Evolutionary conservation across 2,888 invertebrate genomes (phyloP), one percentile per base, ranked within the genome.

Genomic region (Drosophila gaucha): DNA sequence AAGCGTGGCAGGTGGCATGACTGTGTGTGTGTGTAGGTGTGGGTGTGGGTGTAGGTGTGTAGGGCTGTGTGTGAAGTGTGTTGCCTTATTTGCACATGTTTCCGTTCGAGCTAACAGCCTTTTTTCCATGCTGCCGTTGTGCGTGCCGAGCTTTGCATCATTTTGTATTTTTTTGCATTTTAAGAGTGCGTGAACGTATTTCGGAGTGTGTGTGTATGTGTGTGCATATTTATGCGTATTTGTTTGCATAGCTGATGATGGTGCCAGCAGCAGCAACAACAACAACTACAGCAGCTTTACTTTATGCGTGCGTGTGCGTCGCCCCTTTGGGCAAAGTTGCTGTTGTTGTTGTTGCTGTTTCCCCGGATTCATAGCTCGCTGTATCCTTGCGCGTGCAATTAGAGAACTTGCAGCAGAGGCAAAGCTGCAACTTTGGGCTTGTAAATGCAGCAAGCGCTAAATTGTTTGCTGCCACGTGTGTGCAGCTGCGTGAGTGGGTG

Each of bases 161-260:
- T 41, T 38, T 52, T 50, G 51, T 55, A n/a, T n/a, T n/a, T 58
- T 44, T 62, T 54, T 78, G 73, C 84, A 76, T 66, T 67, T 64
- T 78, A 63, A 41, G 65, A 65, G 65, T 77, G 82, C 75, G 71
- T 80, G 75, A 60, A 67, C 52, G 35, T 44, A 57, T 73, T 73
- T 39, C 41, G 18, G 50, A 70, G 35, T 63, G 39, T 51, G 39
- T 9, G 54, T 52, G 74, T 75, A 67, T 62, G 72, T 52, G 79
- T 60, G 80, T 79, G 86, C 89, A 88, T 84, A 84, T 77, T 89
- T 87, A 87, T 89, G 89, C 85, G 89, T 88, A 88, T 86, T 86
- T 88, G 85, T 87, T 78, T 85, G 89, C 87, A 85, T 83, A 74
- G 88, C 89, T 84, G 88, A 88, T 86, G 82, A 82, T 83, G 78